Evolutionary conservation across 2,797 vertebrate species (phyloP).

Genomic region (Sandelia bainsii): DNA sequence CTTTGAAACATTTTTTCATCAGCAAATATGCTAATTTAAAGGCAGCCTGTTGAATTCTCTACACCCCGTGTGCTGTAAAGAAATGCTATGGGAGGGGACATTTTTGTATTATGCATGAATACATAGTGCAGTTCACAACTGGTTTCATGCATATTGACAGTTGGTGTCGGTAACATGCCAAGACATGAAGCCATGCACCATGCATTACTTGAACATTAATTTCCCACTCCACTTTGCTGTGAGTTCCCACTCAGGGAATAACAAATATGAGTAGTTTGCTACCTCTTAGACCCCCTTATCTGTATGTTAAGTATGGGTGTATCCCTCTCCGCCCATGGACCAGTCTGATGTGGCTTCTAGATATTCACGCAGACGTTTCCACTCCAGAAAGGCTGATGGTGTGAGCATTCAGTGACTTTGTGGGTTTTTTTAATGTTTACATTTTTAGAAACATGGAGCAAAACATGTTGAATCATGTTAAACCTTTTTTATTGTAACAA

Average conservation of each 20-base stretch:
- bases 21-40: too few species aligned
- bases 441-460: too few species aligned
- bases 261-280: slow-evolving; percentile 37
- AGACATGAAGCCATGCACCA: too few species aligned
- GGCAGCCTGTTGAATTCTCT: too few species aligned
- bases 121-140: too few species aligned
- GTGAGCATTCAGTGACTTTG: not conserved
- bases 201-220: not conserved
- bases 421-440: not conserved
- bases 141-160: too few species aligned
- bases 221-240: not conserved
- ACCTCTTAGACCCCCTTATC: slow-evolving; percentile 51
- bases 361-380: slow-evolving; percentile 49
- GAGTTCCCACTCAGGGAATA: slow-evolving; percentile 22
- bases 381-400: slow-evolving; percentile 10
- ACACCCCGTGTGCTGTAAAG: too few species aligned
- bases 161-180: too few species aligned
- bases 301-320: slow-evolving; percentile 58
- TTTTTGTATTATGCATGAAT: too few species aligned
- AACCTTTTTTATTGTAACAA: not conserved
- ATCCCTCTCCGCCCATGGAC: slow-evolving; percentile 23
- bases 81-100: too few species aligned
- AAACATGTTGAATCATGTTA: not conserved
- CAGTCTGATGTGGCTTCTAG: slow-evolving; percentile 55
- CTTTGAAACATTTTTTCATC: too few species aligned